Evolutionary conservation across 2,888 invertebrate genomes (phyloP).

Genomic region (Drosophila hamatofila): DNA sequence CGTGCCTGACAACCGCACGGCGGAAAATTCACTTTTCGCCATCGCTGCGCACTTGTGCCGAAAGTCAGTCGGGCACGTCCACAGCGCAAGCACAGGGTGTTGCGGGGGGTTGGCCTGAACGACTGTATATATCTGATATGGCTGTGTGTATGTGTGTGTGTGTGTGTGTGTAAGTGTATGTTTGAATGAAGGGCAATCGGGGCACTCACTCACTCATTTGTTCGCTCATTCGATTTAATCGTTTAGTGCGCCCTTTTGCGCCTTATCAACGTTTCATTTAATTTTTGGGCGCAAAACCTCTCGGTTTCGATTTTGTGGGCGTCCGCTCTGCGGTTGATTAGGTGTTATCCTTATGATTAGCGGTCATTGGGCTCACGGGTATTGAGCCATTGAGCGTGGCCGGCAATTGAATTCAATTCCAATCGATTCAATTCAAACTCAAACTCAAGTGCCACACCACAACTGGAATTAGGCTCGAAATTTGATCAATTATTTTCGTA

Average conservation of each 20-base stretch:
- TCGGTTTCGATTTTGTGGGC: slow-evolving; percentile 63
- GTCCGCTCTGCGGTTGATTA: slow-evolving; percentile 74
- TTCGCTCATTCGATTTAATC: slow-evolving; percentile 79
- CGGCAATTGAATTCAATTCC: slow-evolving; percentile 31
- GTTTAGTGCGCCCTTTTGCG: slow-evolving; percentile 81
- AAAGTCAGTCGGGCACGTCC: slow-evolving; percentile 81
- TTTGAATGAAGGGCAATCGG: slow-evolving; percentile 43
- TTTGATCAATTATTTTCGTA: slow-evolving; percentile 49
- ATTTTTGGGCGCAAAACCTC: slow-evolving; percentile 65
- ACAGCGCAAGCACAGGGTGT: slow-evolving; percentile 37
- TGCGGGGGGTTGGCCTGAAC: slow-evolving; percentile 10
- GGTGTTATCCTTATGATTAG: slow-evolving; percentile 81
- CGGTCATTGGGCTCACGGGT: slow-evolving; percentile 61
- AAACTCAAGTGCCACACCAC: slow-evolving; percentile 34
- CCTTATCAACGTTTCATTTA: slow-evolving; percentile 82
- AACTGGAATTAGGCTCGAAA: slow-evolving; percentile 39
- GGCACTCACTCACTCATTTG: slow-evolving; percentile 70
- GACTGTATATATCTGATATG: neutral
- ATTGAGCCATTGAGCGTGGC: slow-evolving; percentile 24
- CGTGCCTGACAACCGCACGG: slow-evolving; percentile 73
- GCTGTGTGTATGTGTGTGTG: neutral
- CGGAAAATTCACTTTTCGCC: slow-evolving; percentile 82
- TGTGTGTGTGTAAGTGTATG: neutral
- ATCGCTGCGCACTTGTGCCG: slow-evolving; percentile 82
- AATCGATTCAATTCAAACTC: slow-evolving; percentile 32